These are phyloP conservation scores for pig (Sus scrofa) DNA, from an alignment of 2,113 vertebrate genomes.

Conservation along the genomic window T2T-Sscrofa CM000820.6:32926001-32926500, in stretches of 20 bases:
- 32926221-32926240: not conserved
- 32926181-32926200: not conserved
- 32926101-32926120: not conserved
- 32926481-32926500: not conserved
- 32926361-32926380: not conserved
- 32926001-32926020: not conserved
- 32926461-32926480: not conserved
- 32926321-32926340: not conserved
- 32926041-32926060: not conserved
- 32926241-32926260: constrained; percentile 22
- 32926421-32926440: not conserved
- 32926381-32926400: not conserved
- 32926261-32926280: not conserved
- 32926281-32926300: not conserved
- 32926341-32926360: not conserved
- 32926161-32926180: not conserved
- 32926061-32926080: constrained; percentile 3
- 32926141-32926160: not conserved
- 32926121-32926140: not conserved
- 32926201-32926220: not conserved
- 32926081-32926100: not conserved
- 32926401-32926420: constrained; percentile 1
- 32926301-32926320: not conserved
- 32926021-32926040: not conserved
- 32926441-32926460: not conserved